These are phyloP conservation scores for Drosophila lowei DNA, from an alignment of 1,140 invertebrate genomes.

Conservation along the genomic window DNA sequence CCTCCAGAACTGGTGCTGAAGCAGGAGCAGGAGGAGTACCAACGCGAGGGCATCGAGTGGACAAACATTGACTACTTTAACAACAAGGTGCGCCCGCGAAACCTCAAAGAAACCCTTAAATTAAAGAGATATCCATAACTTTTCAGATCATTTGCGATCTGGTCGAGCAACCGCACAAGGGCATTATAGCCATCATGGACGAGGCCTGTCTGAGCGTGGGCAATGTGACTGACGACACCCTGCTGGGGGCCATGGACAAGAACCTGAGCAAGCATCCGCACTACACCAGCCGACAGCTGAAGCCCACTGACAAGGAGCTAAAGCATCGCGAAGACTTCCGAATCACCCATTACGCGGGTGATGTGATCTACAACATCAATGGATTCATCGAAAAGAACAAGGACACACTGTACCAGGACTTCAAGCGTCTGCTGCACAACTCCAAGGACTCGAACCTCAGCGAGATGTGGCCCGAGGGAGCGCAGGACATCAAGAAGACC, in stretches of 20 bases:
- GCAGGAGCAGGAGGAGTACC: slow-evolving; percentile 98
- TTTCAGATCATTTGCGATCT: slow-evolving; percentile 93
- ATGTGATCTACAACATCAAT: slow-evolving; percentile 94
- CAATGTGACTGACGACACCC: slow-evolving; percentile 94
- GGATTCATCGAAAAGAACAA: slow-evolving; percentile 98
- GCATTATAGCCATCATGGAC: slow-evolving; percentile 96
- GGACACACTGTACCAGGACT: slow-evolving; percentile 97
- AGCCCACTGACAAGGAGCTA: slow-evolving; percentile 91
- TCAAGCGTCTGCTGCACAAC: slow-evolving; percentile 94
- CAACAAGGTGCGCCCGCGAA: slow-evolving; percentile 87
- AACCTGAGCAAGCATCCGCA: slow-evolving; percentile 94
- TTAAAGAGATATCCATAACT: not conserved
- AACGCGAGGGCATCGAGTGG: slow-evolving; percentile 96
- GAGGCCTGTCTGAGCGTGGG: slow-evolving; percentile 97
- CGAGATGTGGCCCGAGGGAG: slow-evolving; percentile 98
- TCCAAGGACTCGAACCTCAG: slow-evolving; percentile 90
- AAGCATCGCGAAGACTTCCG: slow-evolving; percentile 93
- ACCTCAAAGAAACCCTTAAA: not conserved
- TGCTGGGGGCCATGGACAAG: slow-evolving; percentile 96
- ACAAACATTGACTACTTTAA: slow-evolving; percentile 95
- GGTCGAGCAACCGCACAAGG: slow-evolving; percentile 94
- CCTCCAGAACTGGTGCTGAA: slow-evolving; percentile 94
- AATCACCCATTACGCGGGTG: slow-evolving; percentile 97
- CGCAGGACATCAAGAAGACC: slow-evolving; percentile 94
- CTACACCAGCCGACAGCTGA: slow-evolving; percentile 93